Base-by-base conservation (phyloP, 2,888 invertebrate genomes). In the Chouioia cunea region DNA sequence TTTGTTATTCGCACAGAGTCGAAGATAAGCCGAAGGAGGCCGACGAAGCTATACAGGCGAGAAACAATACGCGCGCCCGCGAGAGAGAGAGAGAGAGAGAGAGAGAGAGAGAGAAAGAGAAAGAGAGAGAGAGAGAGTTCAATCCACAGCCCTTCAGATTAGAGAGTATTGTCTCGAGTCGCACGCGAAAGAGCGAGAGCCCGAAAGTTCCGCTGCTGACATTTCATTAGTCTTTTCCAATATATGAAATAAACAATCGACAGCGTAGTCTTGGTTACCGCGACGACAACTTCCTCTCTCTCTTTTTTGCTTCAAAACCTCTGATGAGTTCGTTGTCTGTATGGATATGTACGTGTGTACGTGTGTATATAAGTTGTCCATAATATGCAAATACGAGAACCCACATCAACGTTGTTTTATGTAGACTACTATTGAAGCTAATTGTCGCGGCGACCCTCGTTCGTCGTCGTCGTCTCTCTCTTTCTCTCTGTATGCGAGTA, bases 111-210 rank as follows among this genome's bases (percentile, higher is more conserved):
- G 65, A 52, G 44, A 44, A 20, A 44, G 44, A 43, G 59, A 60
- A 36, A 43, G 60, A 62, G 50, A 62, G 50, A 22, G 47, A 62
- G 74, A 66, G 75, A 78, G 79, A 79, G 79, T 79, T 81, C 80
- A 80, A 81, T 80, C 80, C 80, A 80, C 79, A 79, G 79, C 80
- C 81, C 81, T 83, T 81, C 79, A 81, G 81, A 81, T 82, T 81
- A 77, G 78, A 79, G 78, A 74, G 73, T 74, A 80, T 81, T 80
- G 81, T 81, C 77, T 77, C 72, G 59, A n/a, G 74, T 70, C 76
- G 74, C 75, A 74, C 75, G 75, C 27, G 27, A 2, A 12, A 6
- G 36, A 8, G 36, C 36, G 36, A 36, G 36, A 57, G 18, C 48
- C 27, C 66, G n/a, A 67, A 36, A 64, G 36, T 67, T 68, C 50